phyloP scores from a whole-genome alignment of 2,888 invertebrate species.

The Atherix ibis region DNA sequence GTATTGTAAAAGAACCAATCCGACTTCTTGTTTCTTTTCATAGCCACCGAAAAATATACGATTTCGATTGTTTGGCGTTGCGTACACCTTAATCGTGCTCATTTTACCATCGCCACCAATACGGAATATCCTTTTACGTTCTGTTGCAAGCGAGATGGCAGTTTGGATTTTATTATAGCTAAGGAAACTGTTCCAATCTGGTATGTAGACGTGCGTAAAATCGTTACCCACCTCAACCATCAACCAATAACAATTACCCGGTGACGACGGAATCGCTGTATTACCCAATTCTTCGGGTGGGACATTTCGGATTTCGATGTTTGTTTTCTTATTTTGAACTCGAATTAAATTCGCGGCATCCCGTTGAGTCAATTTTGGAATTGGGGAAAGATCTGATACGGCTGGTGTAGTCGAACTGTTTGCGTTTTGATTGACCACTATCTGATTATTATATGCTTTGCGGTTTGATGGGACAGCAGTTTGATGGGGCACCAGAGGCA shows the following conservation, averaged over 20 bases:
- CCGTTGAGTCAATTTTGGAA: constrained; percentile 5
- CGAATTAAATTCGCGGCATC: too few relatives aligned
- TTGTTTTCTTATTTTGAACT: too few relatives aligned
- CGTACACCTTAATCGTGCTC: constrained; percentile 7
- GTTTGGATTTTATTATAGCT: constrained; percentile 26
- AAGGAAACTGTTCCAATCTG: constrained; percentile 25
- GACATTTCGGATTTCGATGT: constrained; percentile 8
- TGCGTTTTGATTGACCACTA: too few relatives aligned
- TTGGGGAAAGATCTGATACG: not conserved
- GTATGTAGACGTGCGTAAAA: constrained; percentile 31
- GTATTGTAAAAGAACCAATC: constrained; percentile 26
- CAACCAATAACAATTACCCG: constrained; percentile 26
- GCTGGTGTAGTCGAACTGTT: too few relatives aligned
- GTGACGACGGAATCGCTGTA: constrained; percentile 19
- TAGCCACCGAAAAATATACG: constrained; percentile 26
- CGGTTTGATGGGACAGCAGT: not conserved
- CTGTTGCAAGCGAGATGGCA: constrained; percentile 17
- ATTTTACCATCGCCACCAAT: constrained; percentile 10
- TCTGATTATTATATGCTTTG: too few relatives aligned
- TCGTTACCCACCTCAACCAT: constrained; percentile 26
- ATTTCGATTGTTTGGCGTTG: constrained; percentile 14
- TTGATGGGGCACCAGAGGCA: not conserved
- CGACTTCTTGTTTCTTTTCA: constrained; percentile 17
- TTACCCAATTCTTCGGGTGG: constrained; percentile 12
- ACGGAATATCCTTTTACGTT: constrained; percentile 21